Evolutionary conservation across 2,797 vertebrate genomes (phyloP).

Genomic region (Decapterus maruadsi): DNA sequence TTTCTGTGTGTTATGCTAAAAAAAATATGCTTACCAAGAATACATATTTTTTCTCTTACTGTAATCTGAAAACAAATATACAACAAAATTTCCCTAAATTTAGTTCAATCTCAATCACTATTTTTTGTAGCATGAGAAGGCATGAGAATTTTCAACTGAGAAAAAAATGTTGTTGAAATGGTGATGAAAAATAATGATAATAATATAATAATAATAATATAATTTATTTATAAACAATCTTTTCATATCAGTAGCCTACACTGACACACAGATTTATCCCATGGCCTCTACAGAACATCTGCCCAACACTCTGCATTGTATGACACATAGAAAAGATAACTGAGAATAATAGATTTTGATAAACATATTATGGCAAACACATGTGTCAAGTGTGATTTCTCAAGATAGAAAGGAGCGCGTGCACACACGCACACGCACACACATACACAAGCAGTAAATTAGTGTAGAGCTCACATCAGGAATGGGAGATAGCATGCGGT

Average conservation of each 20-base stretch:
- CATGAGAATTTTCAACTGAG: not conserved
- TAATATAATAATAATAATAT: not conserved
- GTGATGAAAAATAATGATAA: not conserved
- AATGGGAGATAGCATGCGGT: conserved; percentile 31
- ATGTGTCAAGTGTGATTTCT: conserved; percentile 49
- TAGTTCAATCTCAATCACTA: not conserved
- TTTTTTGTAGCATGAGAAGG: not conserved
- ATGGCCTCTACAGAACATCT: not conserved
- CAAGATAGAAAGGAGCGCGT: conserved; percentile 25
- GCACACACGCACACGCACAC: not conserved
- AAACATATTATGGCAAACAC: conserved; percentile 32
- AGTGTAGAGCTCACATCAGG: conserved; percentile 44
- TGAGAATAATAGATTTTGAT: conserved; percentile 16
- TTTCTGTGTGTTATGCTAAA: not conserved
- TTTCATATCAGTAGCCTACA: not conserved
- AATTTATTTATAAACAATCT: not conserved
- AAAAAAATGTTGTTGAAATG: not conserved
- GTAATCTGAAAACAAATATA: too few species aligned
- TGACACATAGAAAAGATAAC: not conserved
- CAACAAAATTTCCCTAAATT: not conserved
- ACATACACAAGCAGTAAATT: conserved; percentile 27
- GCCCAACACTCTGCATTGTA: not conserved
- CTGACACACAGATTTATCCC: not conserved
- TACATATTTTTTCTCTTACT: too few species aligned
- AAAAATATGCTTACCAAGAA: not conserved